Conservation (phyloP, 1,140 invertebrate genomes). For the Micrasema longulum region DNA sequence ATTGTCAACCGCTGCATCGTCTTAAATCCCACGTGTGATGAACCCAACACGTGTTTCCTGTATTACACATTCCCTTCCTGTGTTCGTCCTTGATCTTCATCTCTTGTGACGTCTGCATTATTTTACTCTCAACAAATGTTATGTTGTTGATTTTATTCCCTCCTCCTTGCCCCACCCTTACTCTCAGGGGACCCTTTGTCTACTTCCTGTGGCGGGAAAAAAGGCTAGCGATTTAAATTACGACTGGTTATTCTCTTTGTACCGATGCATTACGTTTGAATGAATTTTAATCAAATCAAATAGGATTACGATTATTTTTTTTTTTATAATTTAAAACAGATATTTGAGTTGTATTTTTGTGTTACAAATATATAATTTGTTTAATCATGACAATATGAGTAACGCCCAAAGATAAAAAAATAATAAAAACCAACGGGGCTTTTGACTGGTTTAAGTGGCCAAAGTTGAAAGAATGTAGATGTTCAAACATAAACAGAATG, state of each 20-base stretch:
- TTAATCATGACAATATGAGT: too few relatives aligned
- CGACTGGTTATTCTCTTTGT: constrained; percentile 35
- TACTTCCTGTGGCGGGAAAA: constrained; percentile 44
- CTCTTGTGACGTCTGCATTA: constrained; percentile 41
- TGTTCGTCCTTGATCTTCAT: constrained; percentile 46
- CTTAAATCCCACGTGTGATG: neutral
- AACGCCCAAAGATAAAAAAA: too few relatives aligned
- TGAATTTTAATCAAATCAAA: constrained; percentile 4
- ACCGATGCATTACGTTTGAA: neutral
- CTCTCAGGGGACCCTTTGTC: constrained; percentile 43
- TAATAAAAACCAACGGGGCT: too few relatives aligned
- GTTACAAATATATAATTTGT: too few relatives aligned
- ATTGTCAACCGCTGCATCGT: neutral
- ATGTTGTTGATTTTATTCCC: constrained; percentile 27
- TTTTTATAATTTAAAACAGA: too few relatives aligned
- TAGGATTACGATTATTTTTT: too few relatives aligned
- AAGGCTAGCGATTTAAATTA: constrained; percentile 34
- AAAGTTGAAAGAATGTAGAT: too few relatives aligned
- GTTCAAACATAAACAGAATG: too few relatives aligned
- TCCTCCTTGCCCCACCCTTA: neutral
- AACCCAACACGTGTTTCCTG: constrained; percentile 49
- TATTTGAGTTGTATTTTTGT: too few relatives aligned
- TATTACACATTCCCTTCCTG: constrained; percentile 45
- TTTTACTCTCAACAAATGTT: neutral
- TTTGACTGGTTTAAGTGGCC: too few relatives aligned